Percentiles rank a stretch among this genome's conserved stretches.
phyloP scores from a whole-genome alignment of 2,797 vertebrate species.

The Hozukius guyotensis region DNA sequence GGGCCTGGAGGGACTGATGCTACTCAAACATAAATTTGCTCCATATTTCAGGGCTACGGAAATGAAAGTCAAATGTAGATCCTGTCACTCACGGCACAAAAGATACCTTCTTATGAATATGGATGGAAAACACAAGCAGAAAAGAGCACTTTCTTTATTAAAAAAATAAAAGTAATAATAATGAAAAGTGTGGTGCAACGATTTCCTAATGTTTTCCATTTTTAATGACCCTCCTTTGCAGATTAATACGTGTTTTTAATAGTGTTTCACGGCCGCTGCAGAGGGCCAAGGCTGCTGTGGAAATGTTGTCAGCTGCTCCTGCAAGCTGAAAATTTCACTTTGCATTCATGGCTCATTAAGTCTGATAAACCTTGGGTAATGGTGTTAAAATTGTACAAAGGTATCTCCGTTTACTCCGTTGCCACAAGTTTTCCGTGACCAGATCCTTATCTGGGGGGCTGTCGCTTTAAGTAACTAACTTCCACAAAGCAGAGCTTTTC shows the following conservation, averaged over 20 bases:
- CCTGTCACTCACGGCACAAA: conserved; percentile 42
- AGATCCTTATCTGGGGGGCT: conserved; percentile 71
- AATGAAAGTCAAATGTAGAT: conserved; percentile 64
- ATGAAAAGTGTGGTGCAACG: conserved; percentile 5
- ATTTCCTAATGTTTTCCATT: conserved; percentile 27
- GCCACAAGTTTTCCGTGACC: conserved; percentile 71
- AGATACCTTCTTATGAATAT: conserved; percentile 26
- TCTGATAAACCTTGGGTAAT: conserved; percentile 63
- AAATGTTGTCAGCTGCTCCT: conserved; percentile 46
- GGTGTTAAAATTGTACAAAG: conserved; percentile 68
- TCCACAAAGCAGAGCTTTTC: conserved; percentile 76
- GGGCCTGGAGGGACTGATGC: conserved; percentile 52
- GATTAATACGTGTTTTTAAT: conserved; percentile 38
- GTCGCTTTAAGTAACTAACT: conserved; percentile 79
- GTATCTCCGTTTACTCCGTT: conserved; percentile 58
- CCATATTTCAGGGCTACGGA: conserved; percentile 47
- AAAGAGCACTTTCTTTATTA: conserved; percentile 10
- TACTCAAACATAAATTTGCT: conserved; percentile 60
- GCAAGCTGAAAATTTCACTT: conserved; percentile 40
- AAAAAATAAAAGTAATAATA: conserved; percentile 15
- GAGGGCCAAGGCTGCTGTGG: conserved; percentile 27
- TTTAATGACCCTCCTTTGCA: conserved; percentile 42
- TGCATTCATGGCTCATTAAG: conserved; percentile 66
- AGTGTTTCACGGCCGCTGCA: conserved; percentile 32
- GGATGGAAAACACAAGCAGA: conserved; percentile 17